These are phyloP conservation scores for Aleiodes testaceus DNA, from an alignment of 2,888 invertebrate genomes.

Conservation along the genomic window DNA sequence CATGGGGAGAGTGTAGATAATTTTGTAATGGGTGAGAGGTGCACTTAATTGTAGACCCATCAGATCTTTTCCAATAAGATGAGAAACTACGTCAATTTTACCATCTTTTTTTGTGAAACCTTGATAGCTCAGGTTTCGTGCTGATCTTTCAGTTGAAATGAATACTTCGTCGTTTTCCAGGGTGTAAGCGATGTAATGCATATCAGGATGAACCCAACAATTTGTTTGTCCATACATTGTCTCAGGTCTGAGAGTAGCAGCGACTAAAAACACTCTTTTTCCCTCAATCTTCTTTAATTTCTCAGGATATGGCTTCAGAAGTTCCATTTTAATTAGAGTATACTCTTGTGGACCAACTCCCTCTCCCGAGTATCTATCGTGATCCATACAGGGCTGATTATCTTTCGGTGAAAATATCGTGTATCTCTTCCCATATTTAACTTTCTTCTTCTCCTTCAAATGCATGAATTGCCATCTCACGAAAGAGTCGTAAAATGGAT, in stretches of 20 bases:
- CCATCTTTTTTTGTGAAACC: constrained; percentile 90
- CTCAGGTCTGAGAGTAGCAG: constrained; percentile 98
- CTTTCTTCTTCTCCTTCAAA: constrained; percentile 88
- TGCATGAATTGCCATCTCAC: constrained; percentile 96
- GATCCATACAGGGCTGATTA: constrained; percentile 99
- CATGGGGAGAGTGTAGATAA: constrained; percentile 97
- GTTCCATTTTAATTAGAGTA: constrained; percentile 94
- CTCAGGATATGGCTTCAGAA: constrained; percentile 82
- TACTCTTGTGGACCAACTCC: constrained; percentile 99
- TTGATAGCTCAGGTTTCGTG: constrained; percentile 97
- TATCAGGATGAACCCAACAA: constrained; percentile 97
- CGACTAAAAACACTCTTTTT: constrained; percentile 86
- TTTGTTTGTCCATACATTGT: constrained; percentile 99
- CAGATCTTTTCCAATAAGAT: constrained; percentile 84
- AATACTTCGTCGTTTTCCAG: constrained; percentile 84
- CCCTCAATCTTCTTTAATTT: constrained; percentile 77
- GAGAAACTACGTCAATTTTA: constrained; percentile 80
- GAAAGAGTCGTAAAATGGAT: constrained; percentile 98
- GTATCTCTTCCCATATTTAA: constrained; percentile 97
- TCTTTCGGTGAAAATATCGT: constrained; percentile 97
- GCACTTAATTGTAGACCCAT: constrained; percentile 89
- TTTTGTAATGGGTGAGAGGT: constrained; percentile 87
- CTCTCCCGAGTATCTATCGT: constrained; percentile 96
- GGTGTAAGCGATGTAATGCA: constrained; percentile 91
- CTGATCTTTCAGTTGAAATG: constrained; percentile 90